These are phyloP conservation scores for Raja brachyura DNA, from an alignment of 2,113 vertebrate genomes.

Conservation along the genomic window DNA sequence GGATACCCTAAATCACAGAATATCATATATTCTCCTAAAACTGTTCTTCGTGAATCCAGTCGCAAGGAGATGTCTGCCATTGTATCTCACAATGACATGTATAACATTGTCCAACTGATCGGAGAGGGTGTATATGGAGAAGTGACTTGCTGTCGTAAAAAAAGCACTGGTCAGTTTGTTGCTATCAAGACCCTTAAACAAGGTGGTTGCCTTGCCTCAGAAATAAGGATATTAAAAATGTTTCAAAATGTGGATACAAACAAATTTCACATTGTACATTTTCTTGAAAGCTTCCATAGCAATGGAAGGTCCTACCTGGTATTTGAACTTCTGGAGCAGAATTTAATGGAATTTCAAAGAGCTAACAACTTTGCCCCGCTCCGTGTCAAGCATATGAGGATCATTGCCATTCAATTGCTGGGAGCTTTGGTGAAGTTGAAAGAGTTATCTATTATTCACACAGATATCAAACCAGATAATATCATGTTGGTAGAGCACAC, in stretches of 20 bases:
- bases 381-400: neutral
- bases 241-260: neutral
- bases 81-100: neutral
- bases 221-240: slow-evolving; percentile 4
- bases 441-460: slow-evolving; percentile 26
- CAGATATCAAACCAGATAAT: slow-evolving; percentile 27
- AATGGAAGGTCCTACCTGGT: slow-evolving; percentile 19
- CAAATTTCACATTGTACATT: slow-evolving; percentile 17
- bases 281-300: slow-evolving; percentile 5
- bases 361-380: slow-evolving; percentile 20
- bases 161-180: slow-evolving; percentile 12
- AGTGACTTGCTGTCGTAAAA: neutral
- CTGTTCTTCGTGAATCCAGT: neutral
- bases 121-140: slow-evolving; percentile 16
- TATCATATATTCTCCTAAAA: neutral
- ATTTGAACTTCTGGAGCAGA: slow-evolving; percentile 26
- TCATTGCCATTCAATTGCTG: slow-evolving; percentile 4
- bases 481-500: slow-evolving; percentile 12
- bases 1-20: neutral
- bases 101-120: neutral
- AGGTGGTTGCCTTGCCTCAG: neutral
- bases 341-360: neutral
- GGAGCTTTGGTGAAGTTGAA: slow-evolving; percentile 18
- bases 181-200: slow-evolving; percentile 11
- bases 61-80: neutral